phyloP scores from a whole-genome alignment of 2,113 vertebrate species.

The Morone saxatilis region DNA sequence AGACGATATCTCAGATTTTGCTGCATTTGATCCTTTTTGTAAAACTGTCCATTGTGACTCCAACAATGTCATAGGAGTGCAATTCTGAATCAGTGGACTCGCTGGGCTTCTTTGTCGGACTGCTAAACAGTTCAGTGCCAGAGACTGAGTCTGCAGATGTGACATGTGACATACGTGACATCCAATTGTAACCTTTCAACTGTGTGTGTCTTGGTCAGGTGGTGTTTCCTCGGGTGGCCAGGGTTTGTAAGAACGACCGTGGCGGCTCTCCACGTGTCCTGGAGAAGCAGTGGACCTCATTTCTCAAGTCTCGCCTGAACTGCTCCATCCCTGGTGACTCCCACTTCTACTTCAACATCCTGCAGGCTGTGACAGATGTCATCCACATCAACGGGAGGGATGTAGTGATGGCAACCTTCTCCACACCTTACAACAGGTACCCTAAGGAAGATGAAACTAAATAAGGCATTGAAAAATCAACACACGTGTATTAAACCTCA shows the following conservation, averaged over 20 bases:
- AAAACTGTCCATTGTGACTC: neutral
- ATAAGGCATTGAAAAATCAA: neutral
- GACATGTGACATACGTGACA: neutral
- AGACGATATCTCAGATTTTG: neutral
- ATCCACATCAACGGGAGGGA: slow-evolving; percentile 93
- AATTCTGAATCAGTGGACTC: neutral
- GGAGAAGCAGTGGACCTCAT: slow-evolving; percentile 99
- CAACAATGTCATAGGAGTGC: neutral
- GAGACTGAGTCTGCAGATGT: neutral
- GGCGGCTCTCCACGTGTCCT: slow-evolving; percentile 97
- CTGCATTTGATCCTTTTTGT: neutral
- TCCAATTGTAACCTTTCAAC: neutral
- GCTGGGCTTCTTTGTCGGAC: too few relatives aligned
- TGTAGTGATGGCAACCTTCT: slow-evolving; percentile 97
- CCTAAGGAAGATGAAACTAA: neutral
- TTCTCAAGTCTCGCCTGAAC: slow-evolving; percentile 96
- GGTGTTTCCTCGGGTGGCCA: slow-evolving; percentile 95
- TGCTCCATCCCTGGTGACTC: slow-evolving; percentile 98
- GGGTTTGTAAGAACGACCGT: slow-evolving; percentile 97
- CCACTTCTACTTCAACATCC: slow-evolving; percentile 99
- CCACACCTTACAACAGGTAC: slow-evolving; percentile 99
- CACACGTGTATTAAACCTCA: neutral
- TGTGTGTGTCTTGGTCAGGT: slow-evolving; percentile 83
- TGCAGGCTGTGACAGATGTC: slow-evolving; percentile 96
- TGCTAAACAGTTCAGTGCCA: neutral